These are phyloP conservation scores for Ormia ochracea DNA, from an alignment of 2,888 invertebrate species.

Conservation along the genomic window DNA sequence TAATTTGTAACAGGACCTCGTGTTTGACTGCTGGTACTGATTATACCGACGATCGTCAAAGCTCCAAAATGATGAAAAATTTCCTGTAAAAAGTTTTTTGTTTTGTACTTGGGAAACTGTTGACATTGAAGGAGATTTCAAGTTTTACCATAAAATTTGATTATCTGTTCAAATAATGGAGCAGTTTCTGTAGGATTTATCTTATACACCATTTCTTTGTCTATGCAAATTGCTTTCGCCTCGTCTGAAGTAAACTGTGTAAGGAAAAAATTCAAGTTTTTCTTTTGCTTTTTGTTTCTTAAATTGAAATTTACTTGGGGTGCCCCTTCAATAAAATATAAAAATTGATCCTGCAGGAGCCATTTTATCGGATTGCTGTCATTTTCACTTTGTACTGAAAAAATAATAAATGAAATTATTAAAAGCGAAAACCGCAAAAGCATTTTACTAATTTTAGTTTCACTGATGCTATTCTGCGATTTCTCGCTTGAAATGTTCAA, in stretches of 20 bases:
- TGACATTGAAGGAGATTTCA: no score
- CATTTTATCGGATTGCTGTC: not conserved
- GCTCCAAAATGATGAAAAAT: conserved; percentile 4
- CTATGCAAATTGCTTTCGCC: not conserved
- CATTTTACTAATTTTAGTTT: not conserved
- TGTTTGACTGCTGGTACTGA: no score
- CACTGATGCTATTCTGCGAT: not conserved
- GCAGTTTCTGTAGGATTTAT: not conserved
- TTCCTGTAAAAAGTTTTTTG: not conserved
- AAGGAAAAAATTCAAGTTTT: not conserved
- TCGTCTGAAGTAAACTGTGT: not conserved
- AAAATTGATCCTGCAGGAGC: not conserved
- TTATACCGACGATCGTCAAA: not conserved
- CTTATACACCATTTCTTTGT: not conserved
- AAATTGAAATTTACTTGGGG: not conserved
- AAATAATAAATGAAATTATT: not conserved
- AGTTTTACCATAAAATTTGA: not conserved
- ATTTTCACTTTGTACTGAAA: not conserved
- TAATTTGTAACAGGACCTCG: not conserved
- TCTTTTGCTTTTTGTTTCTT: not conserved
- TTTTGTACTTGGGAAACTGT: not conserved
- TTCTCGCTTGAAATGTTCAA: not conserved
- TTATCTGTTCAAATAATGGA: not conserved
- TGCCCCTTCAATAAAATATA: not conserved
- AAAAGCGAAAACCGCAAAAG: not conserved